phyloP scores from a whole-genome alignment of 2,888 invertebrate genomes.

The Drosophila meridiana region DNA sequence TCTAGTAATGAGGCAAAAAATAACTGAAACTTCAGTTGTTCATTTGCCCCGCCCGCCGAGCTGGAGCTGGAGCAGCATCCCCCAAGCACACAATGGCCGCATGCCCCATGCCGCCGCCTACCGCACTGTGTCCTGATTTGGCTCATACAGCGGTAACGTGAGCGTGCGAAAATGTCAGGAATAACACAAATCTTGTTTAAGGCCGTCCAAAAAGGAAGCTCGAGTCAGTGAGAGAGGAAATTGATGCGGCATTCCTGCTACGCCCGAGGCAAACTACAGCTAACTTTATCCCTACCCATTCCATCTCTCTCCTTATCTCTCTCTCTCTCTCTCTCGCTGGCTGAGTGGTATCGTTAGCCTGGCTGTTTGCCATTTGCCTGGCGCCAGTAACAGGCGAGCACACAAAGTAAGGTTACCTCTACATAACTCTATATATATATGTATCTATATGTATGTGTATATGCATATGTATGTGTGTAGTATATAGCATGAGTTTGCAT shows the following conservation, averaged over 20 bases:
- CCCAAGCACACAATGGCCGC: constrained; percentile 36
- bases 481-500: background rate
- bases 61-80: constrained; percentile 11
- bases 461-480: background rate
- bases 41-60: background rate
- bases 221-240: constrained; percentile 4
- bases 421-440: background rate
- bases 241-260: constrained; percentile 49
- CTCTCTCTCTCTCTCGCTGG: background rate
- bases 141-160: constrained; percentile 56
- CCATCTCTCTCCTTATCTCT: background rate
- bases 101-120: constrained; percentile 49
- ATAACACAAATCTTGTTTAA: constrained; percentile 68
- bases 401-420: constrained; percentile 20
- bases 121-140: constrained; percentile 78
- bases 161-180: constrained; percentile 55
- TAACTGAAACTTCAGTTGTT: constrained; percentile 62
- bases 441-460: background rate
- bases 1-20: constrained; percentile 69
- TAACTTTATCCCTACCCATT: background rate
- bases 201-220: constrained; percentile 29
- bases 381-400: constrained; percentile 25
- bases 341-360: constrained; percentile 57
- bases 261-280: constrained; percentile 27
- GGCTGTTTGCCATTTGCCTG: constrained; percentile 37